A percentile compares a stretch with the other conserved stretches of the same genome.
Evolutionary conservation across 2,113 vertebrate genomes (phyloP).

Genomic region (Pitta sordida): DNA sequence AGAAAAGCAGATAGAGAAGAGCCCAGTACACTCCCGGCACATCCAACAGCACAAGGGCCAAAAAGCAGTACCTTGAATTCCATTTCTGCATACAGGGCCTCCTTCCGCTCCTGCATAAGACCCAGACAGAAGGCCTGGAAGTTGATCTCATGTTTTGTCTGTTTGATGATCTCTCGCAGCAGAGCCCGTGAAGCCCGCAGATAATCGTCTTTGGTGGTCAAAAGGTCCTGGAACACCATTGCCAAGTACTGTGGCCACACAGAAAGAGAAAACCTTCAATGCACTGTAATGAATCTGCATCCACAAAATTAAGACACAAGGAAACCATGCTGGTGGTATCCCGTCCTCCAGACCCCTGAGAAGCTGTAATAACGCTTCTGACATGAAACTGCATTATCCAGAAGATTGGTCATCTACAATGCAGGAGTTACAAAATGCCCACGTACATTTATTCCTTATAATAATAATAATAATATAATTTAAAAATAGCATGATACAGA

Average conservation of each 20-base stretch:
- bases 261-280: background rate
- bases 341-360: background rate
- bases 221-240: slow-evolving; percentile 97
- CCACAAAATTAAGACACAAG: background rate
- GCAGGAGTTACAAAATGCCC: background rate
- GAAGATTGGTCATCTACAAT: background rate
- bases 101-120: slow-evolving; percentile 96
- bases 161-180: slow-evolving; percentile 95
- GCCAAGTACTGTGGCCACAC: slow-evolving; percentile 84
- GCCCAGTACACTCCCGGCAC: background rate
- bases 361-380: rapidly evolving
- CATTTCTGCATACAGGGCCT: slow-evolving; percentile 88
- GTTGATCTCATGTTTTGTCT: slow-evolving; percentile 98
- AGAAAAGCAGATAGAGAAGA: background rate
- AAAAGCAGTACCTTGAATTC: slow-evolving; percentile 86
- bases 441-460: background rate
- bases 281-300: background rate
- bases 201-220: slow-evolving; percentile 96
- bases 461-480: background rate
- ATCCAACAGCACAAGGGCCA: background rate
- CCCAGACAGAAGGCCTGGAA: slow-evolving; percentile 97
- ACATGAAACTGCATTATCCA: background rate
- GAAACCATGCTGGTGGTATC: background rate
- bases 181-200: slow-evolving; percentile 90
- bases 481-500: background rate